Evolutionary conservation across 2,888 invertebrate species (phyloP).

Genomic region (Terebella lapidaria): DNA sequence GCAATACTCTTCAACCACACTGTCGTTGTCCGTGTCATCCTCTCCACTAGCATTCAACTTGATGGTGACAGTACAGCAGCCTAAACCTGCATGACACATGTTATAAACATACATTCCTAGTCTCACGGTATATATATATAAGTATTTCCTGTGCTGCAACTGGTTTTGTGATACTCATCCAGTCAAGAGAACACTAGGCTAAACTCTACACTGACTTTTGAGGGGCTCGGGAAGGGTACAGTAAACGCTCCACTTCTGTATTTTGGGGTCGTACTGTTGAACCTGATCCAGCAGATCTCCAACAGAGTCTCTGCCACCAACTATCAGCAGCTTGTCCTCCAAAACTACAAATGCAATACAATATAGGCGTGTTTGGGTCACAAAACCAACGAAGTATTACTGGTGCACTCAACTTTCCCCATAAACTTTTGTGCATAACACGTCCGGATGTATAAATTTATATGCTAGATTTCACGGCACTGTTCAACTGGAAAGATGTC

Average conservation of each 20-base stretch:
- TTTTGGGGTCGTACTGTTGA: constrained; percentile 16
- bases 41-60: constrained; percentile 9
- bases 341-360: constrained; percentile 11
- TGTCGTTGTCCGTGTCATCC: not conserved
- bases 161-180: too few species aligned
- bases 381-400: too few species aligned
- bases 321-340: constrained; percentile 14
- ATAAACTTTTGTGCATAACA: too few species aligned
- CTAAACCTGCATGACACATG: constrained; percentile 13
- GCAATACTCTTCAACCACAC: too few species aligned
- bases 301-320: constrained; percentile 19
- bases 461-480: too few species aligned
- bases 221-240: constrained; percentile 4
- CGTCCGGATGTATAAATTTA: too few species aligned
- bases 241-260: constrained; percentile 11
- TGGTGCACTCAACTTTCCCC: too few species aligned
- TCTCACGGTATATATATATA: too few species aligned
- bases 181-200: too few species aligned
- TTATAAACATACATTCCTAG: too few species aligned
- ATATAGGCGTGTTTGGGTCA: not conserved
- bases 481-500: not conserved
- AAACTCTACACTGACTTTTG: constrained; percentile 13
- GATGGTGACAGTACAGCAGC: constrained; percentile 15
- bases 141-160: too few species aligned
- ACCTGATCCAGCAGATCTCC: constrained; percentile 13